Conservation (phyloP, 2,888 invertebrate species). For the Chromoteleia sp. region DNA sequence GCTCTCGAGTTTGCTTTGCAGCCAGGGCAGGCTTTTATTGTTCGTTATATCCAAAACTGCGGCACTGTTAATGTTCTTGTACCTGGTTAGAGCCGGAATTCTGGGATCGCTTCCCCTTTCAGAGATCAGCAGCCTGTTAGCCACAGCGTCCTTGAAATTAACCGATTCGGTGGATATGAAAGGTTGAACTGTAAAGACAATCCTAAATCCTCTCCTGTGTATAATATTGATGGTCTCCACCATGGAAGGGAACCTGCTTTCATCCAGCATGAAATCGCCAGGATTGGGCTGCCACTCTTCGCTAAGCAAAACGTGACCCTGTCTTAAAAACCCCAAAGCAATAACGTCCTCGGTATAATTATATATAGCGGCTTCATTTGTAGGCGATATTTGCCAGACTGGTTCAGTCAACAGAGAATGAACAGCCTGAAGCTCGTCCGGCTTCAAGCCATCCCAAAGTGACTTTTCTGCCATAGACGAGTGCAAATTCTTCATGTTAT, state of each 20-base stretch:
- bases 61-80: constrained; percentile 92
- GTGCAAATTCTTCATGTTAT: constrained; percentile 92
- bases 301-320: constrained; percentile 92
- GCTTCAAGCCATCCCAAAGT: constrained; percentile 93
- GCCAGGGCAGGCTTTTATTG: constrained; percentile 92
- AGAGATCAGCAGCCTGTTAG: constrained; percentile 90
- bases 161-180: constrained; percentile 94
- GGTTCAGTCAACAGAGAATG: constrained; percentile 93
- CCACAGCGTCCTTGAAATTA: constrained; percentile 92
- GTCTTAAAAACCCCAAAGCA: constrained; percentile 90
- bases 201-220: constrained; percentile 92
- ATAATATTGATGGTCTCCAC: constrained; percentile 92
- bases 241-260: constrained; percentile 90
- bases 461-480: constrained; percentile 92
- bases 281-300: constrained; percentile 94
- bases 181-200: constrained; percentile 95
- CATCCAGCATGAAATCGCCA: constrained; percentile 94
- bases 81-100: constrained; percentile 92
- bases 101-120: constrained; percentile 91
- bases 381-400: constrained; percentile 93
- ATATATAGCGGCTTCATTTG: constrained; percentile 89
- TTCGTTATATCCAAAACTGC: constrained; percentile 95
- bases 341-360: constrained; percentile 94
- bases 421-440: constrained; percentile 90
- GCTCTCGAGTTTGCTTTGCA: constrained; percentile 89